Evolutionary conservation across 2,113 vertebrate genomes (phyloP).

Genomic region (Gadus macrocephalus): DNA sequence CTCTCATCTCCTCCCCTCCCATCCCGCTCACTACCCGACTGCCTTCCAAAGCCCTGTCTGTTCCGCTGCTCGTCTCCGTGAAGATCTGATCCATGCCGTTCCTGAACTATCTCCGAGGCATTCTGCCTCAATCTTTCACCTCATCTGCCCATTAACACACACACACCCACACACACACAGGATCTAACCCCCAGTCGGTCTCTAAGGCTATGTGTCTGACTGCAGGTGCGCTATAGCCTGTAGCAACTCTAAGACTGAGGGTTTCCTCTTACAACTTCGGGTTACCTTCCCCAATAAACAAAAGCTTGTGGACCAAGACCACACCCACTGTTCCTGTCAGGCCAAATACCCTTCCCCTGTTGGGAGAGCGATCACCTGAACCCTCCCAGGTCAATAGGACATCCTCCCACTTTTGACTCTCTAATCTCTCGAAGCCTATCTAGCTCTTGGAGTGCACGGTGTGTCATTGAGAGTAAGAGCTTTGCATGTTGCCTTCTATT

Average conservation of each 20-base stretch:
- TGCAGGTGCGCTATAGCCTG: constrained; percentile 49
- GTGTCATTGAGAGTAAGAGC: background rate
- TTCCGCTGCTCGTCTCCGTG: background rate
- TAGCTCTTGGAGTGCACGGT: background rate
- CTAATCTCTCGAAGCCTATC: constrained; percentile 12
- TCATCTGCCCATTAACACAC: background rate
- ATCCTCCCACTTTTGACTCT: constrained; percentile 7
- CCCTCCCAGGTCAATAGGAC: constrained; percentile 29
- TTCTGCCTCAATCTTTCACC: constrained; percentile 31
- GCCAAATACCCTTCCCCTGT: constrained; percentile 17
- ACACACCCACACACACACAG: background rate
- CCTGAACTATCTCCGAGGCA: constrained; percentile 8
- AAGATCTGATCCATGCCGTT: background rate
- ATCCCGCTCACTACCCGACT: background rate
- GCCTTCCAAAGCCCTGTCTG: background rate
- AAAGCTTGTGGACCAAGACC: constrained; percentile 54
- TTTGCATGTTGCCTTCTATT: too few relatives aligned
- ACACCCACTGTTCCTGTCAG: constrained; percentile 25
- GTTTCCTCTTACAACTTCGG: constrained; percentile 57
- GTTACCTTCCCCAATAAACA: constrained; percentile 58
- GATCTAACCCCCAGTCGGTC: constrained; percentile 2
- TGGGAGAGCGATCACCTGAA: constrained; percentile 40
- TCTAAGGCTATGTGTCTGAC: constrained; percentile 17
- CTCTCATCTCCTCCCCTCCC: background rate
- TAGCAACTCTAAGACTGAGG: constrained; percentile 41